Base-by-base conservation (phyloP, 2,797 vertebrate species). In the Sebastes itinus region DNA sequence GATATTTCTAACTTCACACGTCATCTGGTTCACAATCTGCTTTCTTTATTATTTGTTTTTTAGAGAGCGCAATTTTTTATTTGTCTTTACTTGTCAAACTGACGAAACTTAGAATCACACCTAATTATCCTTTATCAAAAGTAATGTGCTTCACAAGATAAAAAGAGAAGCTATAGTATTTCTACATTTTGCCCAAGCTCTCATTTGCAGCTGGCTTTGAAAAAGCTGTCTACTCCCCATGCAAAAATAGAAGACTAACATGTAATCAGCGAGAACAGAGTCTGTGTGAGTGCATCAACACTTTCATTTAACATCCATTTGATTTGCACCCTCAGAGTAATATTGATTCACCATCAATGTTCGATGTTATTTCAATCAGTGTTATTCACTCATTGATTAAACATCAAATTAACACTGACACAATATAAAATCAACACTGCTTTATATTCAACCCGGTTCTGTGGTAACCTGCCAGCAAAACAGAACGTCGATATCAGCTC, bases 301-400 rank as follows among this genome's bases (percentile, higher is more conserved):
- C 70, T 65, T 77, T 38, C 59, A 86, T 88, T 88, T 85, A 81
- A 54, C 63, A 78, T 73, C 35, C 72, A 77, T 88, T 81, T 74
- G 8, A 77, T 88, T 81, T 74, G 8, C 42, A 35, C 56, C 35
- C 76, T 60, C 61, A 12, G 88, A 78, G 67, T 69, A 38, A 68
- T 75, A 87, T 90, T 80, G 85, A 91, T 88, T 87, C 59, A 33
- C 52, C 33, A 33, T 64, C 64, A 73, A 56, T 81, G 85, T 89
- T 87, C 25, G 1, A 73, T 78, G 65, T 60, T 77, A 33, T 82
- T 83, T 83, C 78, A 90, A 89, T 90, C 78, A 88, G 61, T 38
- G 69, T 54, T 80, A 83, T 89, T 88, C 75, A 82, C 30, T 76
- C 62, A 85, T 61, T 82, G 63, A 89, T 82, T 79, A 80, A 69